These are phyloP conservation scores for Agonopterix arenella DNA, from an alignment of 2,888 invertebrate species.

Conservation along the genomic window DNA sequence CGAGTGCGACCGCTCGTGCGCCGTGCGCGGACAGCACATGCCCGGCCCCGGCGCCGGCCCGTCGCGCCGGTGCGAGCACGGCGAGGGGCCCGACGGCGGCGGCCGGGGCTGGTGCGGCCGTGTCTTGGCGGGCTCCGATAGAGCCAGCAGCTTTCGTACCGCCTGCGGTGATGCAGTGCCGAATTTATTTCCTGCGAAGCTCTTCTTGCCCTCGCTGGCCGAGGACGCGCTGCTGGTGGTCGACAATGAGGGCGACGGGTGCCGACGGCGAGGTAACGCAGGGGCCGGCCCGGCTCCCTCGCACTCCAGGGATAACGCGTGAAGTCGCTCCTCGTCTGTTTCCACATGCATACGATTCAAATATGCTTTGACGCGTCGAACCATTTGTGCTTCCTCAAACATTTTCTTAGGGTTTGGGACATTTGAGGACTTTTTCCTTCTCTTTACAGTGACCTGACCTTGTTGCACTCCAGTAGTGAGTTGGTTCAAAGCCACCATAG, in stretches of 20 bases:
- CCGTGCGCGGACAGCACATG: constrained; percentile 74
- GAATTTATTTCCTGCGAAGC: constrained; percentile 81
- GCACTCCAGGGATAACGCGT: constrained; percentile 92
- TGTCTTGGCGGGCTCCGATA: constrained; percentile 92
- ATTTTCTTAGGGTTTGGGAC: constrained; percentile 98
- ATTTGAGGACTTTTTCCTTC: constrained; percentile 91
- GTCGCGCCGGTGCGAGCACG: constrained; percentile 79
- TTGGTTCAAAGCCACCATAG: constrained; percentile 93
- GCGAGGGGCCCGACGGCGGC: constrained; percentile 79
- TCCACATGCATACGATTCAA: constrained; percentile 94
- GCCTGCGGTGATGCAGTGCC: constrained; percentile 98
- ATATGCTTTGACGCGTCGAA: constrained; percentile 96
- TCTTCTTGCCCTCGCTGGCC: constrained; percentile 84
- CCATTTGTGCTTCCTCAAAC: constrained; percentile 99
- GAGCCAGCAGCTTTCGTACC: constrained; percentile 94
- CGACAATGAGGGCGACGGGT: constrained; percentile 95
- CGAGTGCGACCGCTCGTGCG: constrained; percentile 93
- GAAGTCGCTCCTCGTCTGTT: constrained; percentile 93
- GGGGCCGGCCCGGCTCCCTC: constrained; percentile 83
- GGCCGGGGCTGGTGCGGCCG: constrained; percentile 90
- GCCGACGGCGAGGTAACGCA: constrained; percentile 83
- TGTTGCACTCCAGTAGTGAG: constrained; percentile 83
- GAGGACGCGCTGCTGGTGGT: constrained; percentile 95
- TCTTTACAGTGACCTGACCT: constrained; percentile 91
- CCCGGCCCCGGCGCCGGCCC: constrained; percentile 75